These are phyloP conservation scores for Rhinichthys klamathensis DNA, from an alignment of 2,113 vertebrate species.

Conservation along the genomic window DNA sequence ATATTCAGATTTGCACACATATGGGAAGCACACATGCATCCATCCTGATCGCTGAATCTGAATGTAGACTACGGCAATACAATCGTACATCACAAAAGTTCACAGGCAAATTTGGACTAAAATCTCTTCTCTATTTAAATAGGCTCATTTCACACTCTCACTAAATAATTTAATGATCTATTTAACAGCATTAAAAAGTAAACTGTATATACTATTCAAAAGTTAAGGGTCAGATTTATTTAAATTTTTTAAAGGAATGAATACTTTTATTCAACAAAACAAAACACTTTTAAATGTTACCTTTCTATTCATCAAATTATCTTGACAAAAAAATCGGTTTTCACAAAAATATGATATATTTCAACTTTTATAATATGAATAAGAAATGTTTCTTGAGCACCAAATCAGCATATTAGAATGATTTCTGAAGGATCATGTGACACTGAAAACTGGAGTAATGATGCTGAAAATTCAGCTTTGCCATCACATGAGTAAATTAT, in stretches of 20 bases:
- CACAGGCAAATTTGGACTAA: not conserved
- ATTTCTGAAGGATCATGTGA: not conserved
- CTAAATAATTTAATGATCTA: not conserved
- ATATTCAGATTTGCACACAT: not conserved
- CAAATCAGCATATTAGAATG: not conserved
- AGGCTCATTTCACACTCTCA: not conserved
- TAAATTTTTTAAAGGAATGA: not conserved
- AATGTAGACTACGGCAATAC: not conserved
- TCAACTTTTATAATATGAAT: not conserved
- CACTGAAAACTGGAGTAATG: not conserved
- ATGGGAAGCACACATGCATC: not conserved
- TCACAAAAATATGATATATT: not conserved
- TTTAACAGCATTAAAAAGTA: not conserved
- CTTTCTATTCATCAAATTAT: not conserved
- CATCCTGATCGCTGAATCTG: not conserved
- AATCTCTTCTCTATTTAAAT: not conserved
- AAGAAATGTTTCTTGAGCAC: not conserved
- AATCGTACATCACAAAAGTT: not conserved
- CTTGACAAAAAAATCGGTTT: not conserved
- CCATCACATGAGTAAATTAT: too few relatives aligned
- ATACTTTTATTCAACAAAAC: not conserved
- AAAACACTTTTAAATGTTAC: not conserved
- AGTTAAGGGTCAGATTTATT: not conserved
- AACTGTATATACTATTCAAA: not conserved
- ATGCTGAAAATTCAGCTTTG: not conserved